Evolutionary conservation across 2,797 vertebrate species (phyloP).

Genomic region (Sternotherus odoratus): DNA sequence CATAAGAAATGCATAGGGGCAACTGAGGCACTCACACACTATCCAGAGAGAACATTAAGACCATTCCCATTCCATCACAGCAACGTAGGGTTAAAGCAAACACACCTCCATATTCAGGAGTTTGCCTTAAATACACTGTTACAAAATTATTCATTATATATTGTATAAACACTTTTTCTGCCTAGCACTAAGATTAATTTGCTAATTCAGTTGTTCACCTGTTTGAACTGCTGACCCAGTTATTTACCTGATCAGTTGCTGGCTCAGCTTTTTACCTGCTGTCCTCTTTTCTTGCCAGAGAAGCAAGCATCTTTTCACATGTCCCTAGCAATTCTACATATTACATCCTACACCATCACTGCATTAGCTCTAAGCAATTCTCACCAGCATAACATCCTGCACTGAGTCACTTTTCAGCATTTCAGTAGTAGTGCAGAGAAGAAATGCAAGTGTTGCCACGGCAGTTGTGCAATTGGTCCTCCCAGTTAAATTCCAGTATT

Average conservation of each 20-base stretch:
- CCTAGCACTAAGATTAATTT: background rate
- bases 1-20: too few relatives aligned
- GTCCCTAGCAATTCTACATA: background rate
- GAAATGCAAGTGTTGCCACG: background rate
- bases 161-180: background rate
- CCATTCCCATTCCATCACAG: too few relatives aligned
- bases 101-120: background rate
- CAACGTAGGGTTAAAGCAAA: background rate
- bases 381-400: background rate
- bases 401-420: background rate
- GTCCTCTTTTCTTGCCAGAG: background rate
- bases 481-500: background rate
- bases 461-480: background rate
- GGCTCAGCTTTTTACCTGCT: background rate
- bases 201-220: background rate
- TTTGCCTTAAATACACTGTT: background rate
- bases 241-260: background rate
- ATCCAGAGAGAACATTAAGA: too few relatives aligned
- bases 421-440: background rate
- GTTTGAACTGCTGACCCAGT: too few relatives aligned
- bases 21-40: too few relatives aligned
- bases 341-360: background rate
- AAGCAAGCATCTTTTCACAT: background rate
- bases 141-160: background rate
- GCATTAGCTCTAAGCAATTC: background rate